Base-by-base conservation (phyloP, 2,797 vertebrate species). In the Falco concolor region DNA sequence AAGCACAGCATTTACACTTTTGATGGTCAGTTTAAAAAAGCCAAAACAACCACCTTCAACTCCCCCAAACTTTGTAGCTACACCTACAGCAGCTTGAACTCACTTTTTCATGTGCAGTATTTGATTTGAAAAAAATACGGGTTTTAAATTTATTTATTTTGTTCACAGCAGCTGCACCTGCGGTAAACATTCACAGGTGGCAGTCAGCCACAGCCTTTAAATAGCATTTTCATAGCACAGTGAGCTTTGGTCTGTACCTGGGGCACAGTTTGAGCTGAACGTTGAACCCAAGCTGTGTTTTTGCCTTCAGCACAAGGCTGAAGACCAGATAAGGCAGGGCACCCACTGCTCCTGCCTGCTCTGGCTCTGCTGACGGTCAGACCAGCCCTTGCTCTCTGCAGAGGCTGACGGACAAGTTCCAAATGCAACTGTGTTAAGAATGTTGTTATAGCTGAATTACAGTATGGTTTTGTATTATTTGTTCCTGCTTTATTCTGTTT, bases 401-500 rank as follows among this genome's bases (percentile, higher is more conserved):
- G 18, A 52, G 70, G 34, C 40, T 17, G 7, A 8, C 1, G 3
- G 38, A 14, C 22, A 27, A 28, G 12, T 54, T 78, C 42, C 3
- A 2, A 57, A 57, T 70, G 61, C 52, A 45, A 34, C 10, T 8
- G 15, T 10, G 6, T 27, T 54, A 76, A 69, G 21, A 52, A 25
- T 0, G 0, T 70, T 75, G 32, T 57, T 28, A 18, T 0, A 17
- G 47, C 23, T 84, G 40, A 65, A 53, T 68, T 86, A 57, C 25
- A 38, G 7, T 42, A 5, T 47, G 57, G 2, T 30, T 85, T 86
- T 68, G 6, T 42, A 25, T 32, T 77, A 6, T 2, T 40, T 72
- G 24, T 63, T 77, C 12, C 38, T 73, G 7, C 3, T 70, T 79
- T 68, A 42, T 34, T 78, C 54, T 87, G 21, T 11, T 63, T 59